Base-by-base conservation (phyloP, 2,888 invertebrate species). In the Notodonta ziczac region DNA sequence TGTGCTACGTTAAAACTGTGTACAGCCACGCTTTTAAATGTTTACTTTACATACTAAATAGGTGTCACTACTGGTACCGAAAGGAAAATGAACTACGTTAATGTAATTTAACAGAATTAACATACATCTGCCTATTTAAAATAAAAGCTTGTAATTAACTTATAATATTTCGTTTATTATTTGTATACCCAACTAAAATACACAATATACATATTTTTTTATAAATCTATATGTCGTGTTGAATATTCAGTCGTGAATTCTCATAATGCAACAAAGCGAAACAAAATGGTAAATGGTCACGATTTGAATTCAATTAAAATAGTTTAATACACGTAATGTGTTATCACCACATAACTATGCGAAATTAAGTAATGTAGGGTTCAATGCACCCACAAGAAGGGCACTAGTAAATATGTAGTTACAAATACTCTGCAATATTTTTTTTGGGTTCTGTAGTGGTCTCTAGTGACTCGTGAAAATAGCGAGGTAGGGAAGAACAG, bases 251-350 rank as follows among this genome's bases (percentile, higher is more conserved):
- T 52, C 6, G 56, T 61, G 55, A 63, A 72, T 70, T 65, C 63
- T 61, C 62, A 10, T 51, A 52, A 72, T 53, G 66, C 70, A 72
- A 44, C 63, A 62, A 62, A 59, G 63, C 65, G 73, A 63, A 73
- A 66, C 71, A 55, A 65, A 72, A 55, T 40, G 65, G 64, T 59
- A 53, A 55, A 54, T 58, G 56, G 52, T 65, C 73, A 69, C 66
- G 69, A 65, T 62, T 63, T 57, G 63, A 60, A 65, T 65, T 72
- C 53, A 63, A 67, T 69, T 72, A 65, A 58, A 62, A 73, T 72
- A 58, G 16, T 59, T 58, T 66, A 55, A 55, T 53, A 72, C 66
- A 63, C 60, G 66, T 72, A 72, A 69, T 63, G 53, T 35, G 50
- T 50, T 16, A 50, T 48, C 16, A 4, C 50, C 16, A 50, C 46